Conservation (phyloP, 2,797 vertebrate species). For the Gila robusta region DNA sequence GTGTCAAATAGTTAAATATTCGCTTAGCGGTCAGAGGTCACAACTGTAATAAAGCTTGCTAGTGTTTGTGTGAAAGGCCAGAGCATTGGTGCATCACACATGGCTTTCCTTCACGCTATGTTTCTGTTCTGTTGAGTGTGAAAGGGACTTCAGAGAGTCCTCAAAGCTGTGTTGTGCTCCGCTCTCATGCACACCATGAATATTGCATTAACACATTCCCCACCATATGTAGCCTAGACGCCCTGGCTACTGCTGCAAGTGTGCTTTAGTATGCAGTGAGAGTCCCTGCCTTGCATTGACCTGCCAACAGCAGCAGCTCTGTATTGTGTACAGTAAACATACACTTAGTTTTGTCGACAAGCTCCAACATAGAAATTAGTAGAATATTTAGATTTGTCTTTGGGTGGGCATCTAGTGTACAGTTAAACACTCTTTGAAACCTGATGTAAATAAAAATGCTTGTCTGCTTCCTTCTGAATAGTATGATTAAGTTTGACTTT, state of each 20-base stretch:
- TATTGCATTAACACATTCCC: conserved; percentile 78
- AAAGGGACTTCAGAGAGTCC: conserved; percentile 72
- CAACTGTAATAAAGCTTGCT: conserved; percentile 40
- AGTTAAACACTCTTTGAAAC: conserved; percentile 1
- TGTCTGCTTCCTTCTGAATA: background rate
- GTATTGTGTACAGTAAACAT: conserved; percentile 37
- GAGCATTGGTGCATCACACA: conserved; percentile 31
- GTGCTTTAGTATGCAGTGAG: conserved; percentile 47
- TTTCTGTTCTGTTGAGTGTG: conserved; percentile 58
- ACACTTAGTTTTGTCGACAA: conserved; percentile 2
- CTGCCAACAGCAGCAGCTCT: conserved; percentile 52
- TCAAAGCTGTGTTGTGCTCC: conserved; percentile 77
- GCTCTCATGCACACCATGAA: conserved; percentile 78
- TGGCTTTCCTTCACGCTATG: conserved; percentile 44
- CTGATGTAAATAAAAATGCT: background rate
- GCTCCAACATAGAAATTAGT: conserved; percentile 4
- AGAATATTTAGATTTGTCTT: background rate
- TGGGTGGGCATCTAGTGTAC: background rate
- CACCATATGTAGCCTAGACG: conserved; percentile 51
- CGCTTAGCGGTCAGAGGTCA: conserved; percentile 45
- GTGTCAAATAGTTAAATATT: conserved; percentile 46
- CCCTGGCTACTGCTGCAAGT: conserved; percentile 74
- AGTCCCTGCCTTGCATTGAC: conserved; percentile 43
- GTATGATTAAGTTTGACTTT: background rate
- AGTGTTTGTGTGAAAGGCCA: conserved; percentile 40